Evolutionary conservation across 2,797 vertebrate species (phyloP).

Genomic region (Syngnathus acus): DNA sequence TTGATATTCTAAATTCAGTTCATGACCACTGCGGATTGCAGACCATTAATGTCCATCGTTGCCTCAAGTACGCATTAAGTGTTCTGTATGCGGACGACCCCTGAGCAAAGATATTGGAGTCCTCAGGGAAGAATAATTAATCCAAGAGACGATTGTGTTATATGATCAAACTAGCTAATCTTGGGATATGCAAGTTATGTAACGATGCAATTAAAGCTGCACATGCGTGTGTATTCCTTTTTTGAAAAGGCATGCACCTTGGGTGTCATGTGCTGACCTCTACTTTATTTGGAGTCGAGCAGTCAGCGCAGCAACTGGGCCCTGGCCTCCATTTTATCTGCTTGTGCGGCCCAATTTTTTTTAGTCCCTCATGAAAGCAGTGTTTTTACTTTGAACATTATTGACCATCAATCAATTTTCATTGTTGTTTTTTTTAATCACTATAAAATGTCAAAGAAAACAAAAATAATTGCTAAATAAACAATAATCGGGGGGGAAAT

Average conservation of each 20-base stretch:
- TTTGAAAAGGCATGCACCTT: constrained; percentile 31
- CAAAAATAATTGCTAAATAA: too few relatives aligned
- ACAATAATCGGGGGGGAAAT: too few relatives aligned
- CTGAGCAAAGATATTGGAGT: background rate
- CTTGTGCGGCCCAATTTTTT: constrained; percentile 19
- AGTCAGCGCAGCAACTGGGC: constrained; percentile 44
- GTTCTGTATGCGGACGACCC: background rate
- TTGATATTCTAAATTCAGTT: background rate
- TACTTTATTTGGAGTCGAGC: constrained; percentile 50
- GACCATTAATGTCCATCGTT: background rate
- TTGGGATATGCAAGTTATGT: background rate
- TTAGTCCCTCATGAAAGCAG: too few relatives aligned
- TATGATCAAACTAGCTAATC: background rate
- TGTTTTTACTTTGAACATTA: too few relatives aligned
- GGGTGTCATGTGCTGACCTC: constrained; percentile 47
- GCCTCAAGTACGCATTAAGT: background rate
- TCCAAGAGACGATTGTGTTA: background rate
- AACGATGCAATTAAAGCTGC: background rate
- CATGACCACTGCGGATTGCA: background rate
- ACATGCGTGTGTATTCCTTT: constrained; percentile 13
- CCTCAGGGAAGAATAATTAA: background rate
- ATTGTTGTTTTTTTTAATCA: too few relatives aligned
- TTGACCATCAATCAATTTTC: too few relatives aligned
- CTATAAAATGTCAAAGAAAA: too few relatives aligned
- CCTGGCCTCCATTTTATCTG: constrained; percentile 23